Base-by-base conservation (phyloP, 2,797 vertebrate genomes). In the Spea hammondii region DNA sequence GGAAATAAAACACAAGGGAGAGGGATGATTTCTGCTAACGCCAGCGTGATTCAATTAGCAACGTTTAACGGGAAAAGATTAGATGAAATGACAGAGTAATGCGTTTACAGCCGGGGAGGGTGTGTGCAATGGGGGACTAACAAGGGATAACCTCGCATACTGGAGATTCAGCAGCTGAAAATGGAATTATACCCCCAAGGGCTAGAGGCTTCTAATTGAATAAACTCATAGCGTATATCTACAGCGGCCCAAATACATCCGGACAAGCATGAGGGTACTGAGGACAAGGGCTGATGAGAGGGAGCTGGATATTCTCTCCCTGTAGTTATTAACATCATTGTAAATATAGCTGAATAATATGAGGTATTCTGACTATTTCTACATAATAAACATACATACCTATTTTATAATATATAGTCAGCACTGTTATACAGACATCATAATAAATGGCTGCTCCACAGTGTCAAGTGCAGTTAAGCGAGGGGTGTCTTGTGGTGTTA, bases 111-210 rank as follows among this genome's bases (percentile, higher is more conserved):
- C 8, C 51, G 66, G 76, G 79, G 70, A 76, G 69, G 57, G 70
- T 50, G 57, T 46, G 70, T 13, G 70, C 45, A 44, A 54, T 65
- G 54, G 69, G 65, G 65, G 75, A 70, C 77, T 83, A 72, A 76
- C 77, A 68, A 83, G 77, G 79, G 74, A 82, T 77, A 77, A 82
- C 79, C 79, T 77, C 79, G 70, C 75, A 77, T 73, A 77, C 45
- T 82, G 74, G 70, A 82, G 70, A 77, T 77, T 65, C 70, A 77
- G 79, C 70, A 82, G 65, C 65, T 45, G 79, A 82, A 82, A 82
- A 82, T 82, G 79, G 79, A 82, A 77, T 82, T 82, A 82, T 82
- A 74, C 70, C 74, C 79, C 79, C 79, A 73, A 81, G 75, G 79
- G 79, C 70, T 65, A 65, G 79, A 77, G 70, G 79, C 70, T 82